Conservation (phyloP, 2,113 vertebrate genomes). For the Morone chrysops region DNA sequence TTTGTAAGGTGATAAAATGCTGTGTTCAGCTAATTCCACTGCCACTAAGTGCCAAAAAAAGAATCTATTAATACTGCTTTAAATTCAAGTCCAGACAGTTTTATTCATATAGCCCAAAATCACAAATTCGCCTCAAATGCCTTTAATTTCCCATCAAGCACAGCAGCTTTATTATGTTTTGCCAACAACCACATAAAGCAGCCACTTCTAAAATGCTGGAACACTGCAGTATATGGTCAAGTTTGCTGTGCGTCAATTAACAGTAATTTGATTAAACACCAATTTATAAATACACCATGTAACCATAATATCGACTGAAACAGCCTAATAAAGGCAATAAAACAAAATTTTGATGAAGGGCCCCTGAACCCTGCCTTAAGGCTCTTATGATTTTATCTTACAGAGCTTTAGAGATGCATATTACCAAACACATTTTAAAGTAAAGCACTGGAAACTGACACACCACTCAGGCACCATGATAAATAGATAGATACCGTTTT, state of each 20-base stretch:
- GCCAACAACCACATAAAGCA: conserved; percentile 12
- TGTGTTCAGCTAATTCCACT: neutral
- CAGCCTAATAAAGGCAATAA: neutral
- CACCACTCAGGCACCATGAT: neutral
- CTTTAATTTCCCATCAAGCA: conserved; percentile 18
- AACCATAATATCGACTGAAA: neutral
- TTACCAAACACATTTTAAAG: neutral
- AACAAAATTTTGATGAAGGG: neutral
- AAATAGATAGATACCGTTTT: no score
- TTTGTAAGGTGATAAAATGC: no score
- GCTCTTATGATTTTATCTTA: neutral
- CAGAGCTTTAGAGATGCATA: neutral
- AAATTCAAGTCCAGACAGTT: neutral
- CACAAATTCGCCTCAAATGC: neutral
- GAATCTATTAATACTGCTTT: neutral
- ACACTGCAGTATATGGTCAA: neutral
- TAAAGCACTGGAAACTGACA: neutral
- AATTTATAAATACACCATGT: neutral
- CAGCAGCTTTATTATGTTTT: neutral
- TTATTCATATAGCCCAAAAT: neutral
- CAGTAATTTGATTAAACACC: neutral
- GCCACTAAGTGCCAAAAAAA: neutral
- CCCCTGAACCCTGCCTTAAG: neutral
- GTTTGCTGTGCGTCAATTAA: neutral
- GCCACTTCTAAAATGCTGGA: neutral